Evolutionary conservation across 2,113 vertebrate species (phyloP).

Genomic region (Noturus placidus): DNA sequence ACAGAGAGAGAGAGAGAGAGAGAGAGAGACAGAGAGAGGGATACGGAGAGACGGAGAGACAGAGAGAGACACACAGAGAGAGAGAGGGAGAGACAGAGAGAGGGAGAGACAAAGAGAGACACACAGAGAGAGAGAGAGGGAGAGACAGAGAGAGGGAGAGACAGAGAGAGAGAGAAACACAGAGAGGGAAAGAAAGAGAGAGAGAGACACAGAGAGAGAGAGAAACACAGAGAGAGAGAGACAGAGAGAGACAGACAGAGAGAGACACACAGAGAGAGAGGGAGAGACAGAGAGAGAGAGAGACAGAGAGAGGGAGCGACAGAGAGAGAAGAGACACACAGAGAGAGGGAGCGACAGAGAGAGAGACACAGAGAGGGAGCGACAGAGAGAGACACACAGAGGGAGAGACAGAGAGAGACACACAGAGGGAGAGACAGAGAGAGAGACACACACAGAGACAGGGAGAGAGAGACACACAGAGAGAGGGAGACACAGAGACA

Average conservation of each 20-base stretch:
- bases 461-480: no score
- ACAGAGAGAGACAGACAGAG: no score
- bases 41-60: neutral
- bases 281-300: no score
- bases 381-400: neutral
- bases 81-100: neutral
- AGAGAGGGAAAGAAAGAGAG: no score
- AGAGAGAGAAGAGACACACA: neutral
- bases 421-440: neutral
- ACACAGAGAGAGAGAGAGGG: neutral
- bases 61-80: neutral
- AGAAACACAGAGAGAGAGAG: no score
- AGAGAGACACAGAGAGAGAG: no score
- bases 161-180: no score
- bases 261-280: no score
- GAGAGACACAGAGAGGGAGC: neutral
- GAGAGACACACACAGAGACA: neutral
- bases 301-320: neutral
- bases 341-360: neutral
- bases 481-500: neutral
- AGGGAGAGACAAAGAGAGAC: neutral
- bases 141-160: no score
- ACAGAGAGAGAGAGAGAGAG: no score
- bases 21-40: neutral
- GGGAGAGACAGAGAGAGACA: neutral